A percentile compares a stretch with the other conserved stretches of the same genome.
phyloP scores from a whole-genome alignment of 2,797 vertebrate genomes.

The Clarias laeviceps region DNA sequence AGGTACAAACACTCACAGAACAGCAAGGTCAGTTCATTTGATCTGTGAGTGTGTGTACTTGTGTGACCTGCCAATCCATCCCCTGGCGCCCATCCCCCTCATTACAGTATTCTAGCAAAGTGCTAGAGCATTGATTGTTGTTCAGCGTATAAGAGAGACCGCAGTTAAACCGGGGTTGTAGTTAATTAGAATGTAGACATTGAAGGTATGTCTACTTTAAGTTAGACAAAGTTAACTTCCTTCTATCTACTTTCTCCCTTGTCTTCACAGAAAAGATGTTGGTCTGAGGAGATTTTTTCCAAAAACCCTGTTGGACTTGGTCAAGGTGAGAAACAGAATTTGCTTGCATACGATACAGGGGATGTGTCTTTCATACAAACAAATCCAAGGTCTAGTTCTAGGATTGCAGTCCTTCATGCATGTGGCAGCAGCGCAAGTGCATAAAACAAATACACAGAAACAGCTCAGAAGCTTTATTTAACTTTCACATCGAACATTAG shows the following conservation, averaged over 20 bases:
- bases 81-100: no score
- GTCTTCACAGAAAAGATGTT: constrained; percentile 88
- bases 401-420: background rate
- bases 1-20: no score
- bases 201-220: background rate
- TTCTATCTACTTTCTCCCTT: background rate
- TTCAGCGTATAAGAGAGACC: background rate
- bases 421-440: background rate
- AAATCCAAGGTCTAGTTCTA: background rate
- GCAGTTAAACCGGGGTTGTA: background rate
- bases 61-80: no score
- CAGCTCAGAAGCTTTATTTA: background rate
- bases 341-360: background rate
- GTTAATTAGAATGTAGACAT: no score
- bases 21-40: no score
- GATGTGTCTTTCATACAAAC: background rate
- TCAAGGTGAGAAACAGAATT: constrained; percentile 82
- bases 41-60: no score
- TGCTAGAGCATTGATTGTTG: background rate
- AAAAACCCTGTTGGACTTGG: constrained; percentile 93
- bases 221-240: background rate
- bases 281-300: constrained; percentile 97
- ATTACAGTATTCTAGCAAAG: background rate
- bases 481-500: background rate
- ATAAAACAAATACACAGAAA: background rate